Evolutionary conservation across 2,888 invertebrate species (phyloP).

Genomic region (Cosmia pyralina): DNA sequence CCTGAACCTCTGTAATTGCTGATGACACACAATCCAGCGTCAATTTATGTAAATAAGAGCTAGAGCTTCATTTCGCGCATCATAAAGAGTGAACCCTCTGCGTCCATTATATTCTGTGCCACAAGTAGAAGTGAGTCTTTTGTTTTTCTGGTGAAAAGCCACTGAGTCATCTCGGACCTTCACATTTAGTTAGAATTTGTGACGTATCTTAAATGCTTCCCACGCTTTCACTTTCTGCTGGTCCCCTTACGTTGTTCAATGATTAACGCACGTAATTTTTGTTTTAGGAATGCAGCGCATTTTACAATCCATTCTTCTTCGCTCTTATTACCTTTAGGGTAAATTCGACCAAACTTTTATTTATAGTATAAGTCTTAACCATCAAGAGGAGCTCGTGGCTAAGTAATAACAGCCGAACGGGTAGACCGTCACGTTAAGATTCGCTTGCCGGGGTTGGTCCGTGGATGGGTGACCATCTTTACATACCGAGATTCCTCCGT

Average conservation of each 20-base stretch:
- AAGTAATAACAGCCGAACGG: too few species aligned
- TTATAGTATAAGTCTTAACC: too few species aligned
- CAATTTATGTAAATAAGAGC: neutral
- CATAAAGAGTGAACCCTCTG: conserved; percentile 27
- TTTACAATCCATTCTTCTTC: conserved; percentile 14
- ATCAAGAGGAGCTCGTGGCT: too few species aligned
- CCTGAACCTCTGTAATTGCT: neutral
- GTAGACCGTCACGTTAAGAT: too few species aligned
- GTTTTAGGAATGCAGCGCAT: conserved; percentile 19
- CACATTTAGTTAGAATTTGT: conserved; percentile 59
- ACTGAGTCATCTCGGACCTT: conserved; percentile 60
- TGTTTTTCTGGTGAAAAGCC: conserved; percentile 63
- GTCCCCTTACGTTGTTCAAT: conserved; percentile 38
- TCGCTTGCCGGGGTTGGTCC: too few species aligned
- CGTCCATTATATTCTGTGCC: conserved; percentile 13
- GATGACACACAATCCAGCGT: neutral
- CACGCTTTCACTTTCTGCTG: conserved; percentile 62
- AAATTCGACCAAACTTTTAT: too few species aligned
- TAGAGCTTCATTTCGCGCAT: neutral
- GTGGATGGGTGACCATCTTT: too few species aligned
- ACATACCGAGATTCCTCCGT: too few species aligned
- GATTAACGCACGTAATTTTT: conserved; percentile 45
- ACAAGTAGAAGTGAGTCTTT: conserved; percentile 53
- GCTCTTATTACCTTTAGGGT: conserved; percentile 24
- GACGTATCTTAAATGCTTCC: conserved; percentile 52